Evolutionary conservation across 2,113 vertebrate species (phyloP).

Genomic region (Boleophthalmus pectinirostris): DNA sequence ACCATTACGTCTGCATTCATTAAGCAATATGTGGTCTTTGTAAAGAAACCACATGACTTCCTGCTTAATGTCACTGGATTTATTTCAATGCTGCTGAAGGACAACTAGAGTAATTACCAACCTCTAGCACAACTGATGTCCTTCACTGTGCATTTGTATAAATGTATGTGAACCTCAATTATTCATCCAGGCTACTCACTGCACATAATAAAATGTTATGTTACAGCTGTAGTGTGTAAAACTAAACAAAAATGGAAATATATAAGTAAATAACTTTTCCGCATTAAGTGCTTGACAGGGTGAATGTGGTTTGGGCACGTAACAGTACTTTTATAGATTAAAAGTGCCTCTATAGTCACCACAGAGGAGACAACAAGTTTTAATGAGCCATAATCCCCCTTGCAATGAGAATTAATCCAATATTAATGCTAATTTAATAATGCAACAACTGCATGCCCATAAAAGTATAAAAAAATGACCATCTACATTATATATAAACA

Average conservation of each 20-base stretch:
- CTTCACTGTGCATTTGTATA: constrained; percentile 7
- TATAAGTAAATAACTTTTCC: neutral
- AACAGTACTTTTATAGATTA: neutral
- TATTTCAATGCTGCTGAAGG: neutral
- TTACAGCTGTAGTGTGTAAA: neutral
- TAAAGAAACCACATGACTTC: neutral
- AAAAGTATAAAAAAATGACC: constrained; percentile 13
- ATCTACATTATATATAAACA: constrained; percentile 17
- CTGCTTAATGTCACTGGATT: neutral
- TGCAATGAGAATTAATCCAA: constrained; percentile 35
- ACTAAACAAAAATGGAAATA: neutral
- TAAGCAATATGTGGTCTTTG: constrained; percentile 3
- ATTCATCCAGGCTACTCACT: constrained; percentile 23
- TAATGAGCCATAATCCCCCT: constrained; percentile 4
- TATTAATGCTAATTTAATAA: constrained; percentile 43
- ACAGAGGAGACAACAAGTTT: neutral
- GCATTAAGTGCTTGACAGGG: neutral
- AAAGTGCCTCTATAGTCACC: neutral
- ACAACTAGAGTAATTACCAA: constrained; percentile 18
- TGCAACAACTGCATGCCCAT: constrained; percentile 22
- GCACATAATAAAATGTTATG: neutral
- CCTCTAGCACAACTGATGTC: constrained; percentile 15
- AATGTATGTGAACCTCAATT: constrained; percentile 19
- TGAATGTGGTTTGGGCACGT: neutral
- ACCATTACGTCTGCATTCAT: constrained; percentile 7